Conservation (phyloP, 2,113 vertebrate genomes). For the Porphyrio hochstetteri region DNA sequence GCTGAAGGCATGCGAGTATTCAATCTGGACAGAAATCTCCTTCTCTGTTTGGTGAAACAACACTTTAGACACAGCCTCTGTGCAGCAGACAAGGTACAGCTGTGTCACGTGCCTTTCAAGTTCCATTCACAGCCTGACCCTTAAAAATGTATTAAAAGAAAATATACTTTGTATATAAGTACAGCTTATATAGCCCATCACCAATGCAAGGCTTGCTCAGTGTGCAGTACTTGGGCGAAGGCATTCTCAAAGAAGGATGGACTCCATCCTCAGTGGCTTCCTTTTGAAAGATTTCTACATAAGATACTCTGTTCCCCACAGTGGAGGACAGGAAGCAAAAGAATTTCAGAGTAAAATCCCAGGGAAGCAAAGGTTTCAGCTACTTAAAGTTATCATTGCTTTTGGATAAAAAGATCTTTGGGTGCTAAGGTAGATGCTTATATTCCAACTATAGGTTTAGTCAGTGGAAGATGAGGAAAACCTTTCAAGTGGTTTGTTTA, state of each 20-base stretch:
- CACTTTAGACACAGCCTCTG: not conserved
- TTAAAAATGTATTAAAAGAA: not conserved
- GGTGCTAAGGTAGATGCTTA: not conserved
- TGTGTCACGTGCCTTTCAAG: not conserved
- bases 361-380: not conserved
- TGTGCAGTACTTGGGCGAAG: accelerated
- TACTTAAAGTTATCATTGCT: not conserved
- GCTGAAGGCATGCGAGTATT: not conserved
- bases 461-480: not conserved
- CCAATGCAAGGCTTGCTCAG: not conserved
- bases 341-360: not conserved
- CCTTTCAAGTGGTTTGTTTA: not conserved
- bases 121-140: not conserved
- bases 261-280: accelerated
- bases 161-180: not conserved
- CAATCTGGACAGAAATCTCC: not conserved
- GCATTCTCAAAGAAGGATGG: no score
- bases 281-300: not conserved
- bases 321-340: not conserved
- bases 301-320: not conserved
- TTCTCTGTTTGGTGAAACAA: not conserved
- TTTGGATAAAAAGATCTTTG: not conserved
- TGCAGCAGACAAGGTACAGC: not conserved
- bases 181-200: no score
- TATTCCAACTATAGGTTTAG: not conserved